Evolutionary conservation across 2,888 invertebrate genomes (phyloP), one percentile per base, ranked within the genome.

Genomic region (Trachelus tabidus): DNA sequence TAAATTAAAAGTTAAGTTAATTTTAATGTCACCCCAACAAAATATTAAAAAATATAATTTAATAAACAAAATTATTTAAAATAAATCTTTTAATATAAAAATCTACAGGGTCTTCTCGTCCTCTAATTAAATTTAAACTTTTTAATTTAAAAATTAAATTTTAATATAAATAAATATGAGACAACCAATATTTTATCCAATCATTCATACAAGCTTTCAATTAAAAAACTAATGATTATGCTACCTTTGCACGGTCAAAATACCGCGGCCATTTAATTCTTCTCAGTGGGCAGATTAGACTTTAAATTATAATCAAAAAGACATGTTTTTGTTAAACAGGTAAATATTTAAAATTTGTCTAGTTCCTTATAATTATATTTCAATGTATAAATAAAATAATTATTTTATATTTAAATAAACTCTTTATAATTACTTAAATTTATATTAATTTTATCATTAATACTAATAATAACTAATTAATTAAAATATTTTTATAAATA

Each of bases 91-190:
- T 31, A 31, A 31, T 92, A 92, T 93, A 89, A 95, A 95, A 94
- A 94, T 95, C 94, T 94, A 95, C 94, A 95, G 95, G 95, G 95
- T 95, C 95, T 95, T 95, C 94, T 95, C 94, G 95, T 95, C 95
- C 94, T 93, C 93, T 93, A 93, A 93, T 88, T 78, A 79, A 81
- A 95, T 94, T 93, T 94, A 93, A 94, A 93, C 93, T 93, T 95
- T 95, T 95, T 95, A 83, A 94, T 92, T 93, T 90, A 93, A 92
- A 93, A 92, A 92, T 92, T 91, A 94, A 94, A 90, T 94, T 94
- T 85, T 91, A 92, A 83, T 90, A 89, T 81, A 80, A 91, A 85
- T 90, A 91, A 92, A 92, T 92, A 92, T 92, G 92, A 94, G 92
- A 95, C 93, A 94, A 93, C 89, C 89, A 91, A 93, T 94, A 93